Percentiles rank a stretch among this genome's conserved stretches.
phyloP scores from a whole-genome alignment of 1,140 invertebrate species.

The Aphaenogaster floridana region DNA sequence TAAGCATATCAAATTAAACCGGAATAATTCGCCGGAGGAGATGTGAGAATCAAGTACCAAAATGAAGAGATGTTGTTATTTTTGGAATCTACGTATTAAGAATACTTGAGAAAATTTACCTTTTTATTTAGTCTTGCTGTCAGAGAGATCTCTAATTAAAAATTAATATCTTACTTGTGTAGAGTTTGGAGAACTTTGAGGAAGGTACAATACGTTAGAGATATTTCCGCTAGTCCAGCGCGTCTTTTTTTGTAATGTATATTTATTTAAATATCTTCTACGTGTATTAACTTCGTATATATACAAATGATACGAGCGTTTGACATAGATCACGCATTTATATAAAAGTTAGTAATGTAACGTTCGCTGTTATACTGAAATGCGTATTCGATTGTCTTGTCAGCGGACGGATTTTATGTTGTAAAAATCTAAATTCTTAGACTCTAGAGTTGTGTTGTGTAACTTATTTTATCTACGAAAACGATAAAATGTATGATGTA shows the following conservation, averaged over 20 bases:
- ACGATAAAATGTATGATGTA: neutral
- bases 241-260: slow-evolving; percentile 25
- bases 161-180: neutral
- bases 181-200: slow-evolving; percentile 4
- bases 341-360: slow-evolving; percentile 28
- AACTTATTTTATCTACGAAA: slow-evolving; percentile 37
- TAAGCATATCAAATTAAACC: neutral
- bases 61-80: slow-evolving; percentile 48
- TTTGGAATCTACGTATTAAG: slow-evolving; percentile 52
- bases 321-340: slow-evolving; percentile 26
- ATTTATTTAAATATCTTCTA: slow-evolving; percentile 56
- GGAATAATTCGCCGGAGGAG: neutral
- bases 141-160: neutral
- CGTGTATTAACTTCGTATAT: slow-evolving; percentile 33
- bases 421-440: slow-evolving; percentile 26
- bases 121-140: slow-evolving; percentile 16
- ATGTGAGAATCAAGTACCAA: neutral
- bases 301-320: neutral
- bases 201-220: slow-evolving; percentile 28
- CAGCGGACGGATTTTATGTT: slow-evolving; percentile 17
- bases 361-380: slow-evolving; percentile 14
- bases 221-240: slow-evolving; percentile 46
- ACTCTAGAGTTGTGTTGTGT: slow-evolving; percentile 44
- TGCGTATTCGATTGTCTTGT: neutral
- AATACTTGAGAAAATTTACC: neutral